Percentiles rank a stretch among this genome's conserved stretches.
Conservation (phyloP, 2,797 vertebrate species). For the Microctenopoma steveboyesi region DNA sequence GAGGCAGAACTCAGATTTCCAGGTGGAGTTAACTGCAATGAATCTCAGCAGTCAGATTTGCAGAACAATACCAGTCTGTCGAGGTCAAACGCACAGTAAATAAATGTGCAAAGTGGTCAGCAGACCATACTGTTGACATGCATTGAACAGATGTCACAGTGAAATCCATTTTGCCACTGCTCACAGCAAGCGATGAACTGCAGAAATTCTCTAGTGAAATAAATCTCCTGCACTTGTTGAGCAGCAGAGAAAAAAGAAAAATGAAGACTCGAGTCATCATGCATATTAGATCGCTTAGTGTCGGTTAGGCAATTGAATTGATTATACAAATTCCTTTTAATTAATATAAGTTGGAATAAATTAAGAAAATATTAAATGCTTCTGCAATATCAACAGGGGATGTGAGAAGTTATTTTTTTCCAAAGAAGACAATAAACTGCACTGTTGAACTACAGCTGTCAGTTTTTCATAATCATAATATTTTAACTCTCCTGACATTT, state of each 20-base stretch:
- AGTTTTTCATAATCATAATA: conserved; percentile 77
- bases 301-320: conserved; percentile 78
- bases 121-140: conserved; percentile 37
- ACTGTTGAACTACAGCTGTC: conserved; percentile 74
- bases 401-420: conserved; percentile 37
- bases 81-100: conserved; percentile 32
- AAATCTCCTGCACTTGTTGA: conserved; percentile 34
- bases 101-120: conserved; percentile 28
- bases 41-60: conserved; percentile 17
- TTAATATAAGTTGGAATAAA: conserved; percentile 81
- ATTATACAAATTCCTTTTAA: conserved; percentile 81
- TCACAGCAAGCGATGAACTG: conserved; percentile 40
- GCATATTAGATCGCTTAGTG: conserved; percentile 75
- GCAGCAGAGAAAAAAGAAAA: conserved; percentile 44
- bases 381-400: conserved; percentile 73
- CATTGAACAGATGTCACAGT: conserved; percentile 48
- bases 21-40: conserved; percentile 23
- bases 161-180: conserved; percentile 33
- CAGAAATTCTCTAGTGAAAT: conserved; percentile 53
- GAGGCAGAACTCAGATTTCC: conserved; percentile 28
- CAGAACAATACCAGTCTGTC: conserved; percentile 30
- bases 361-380: conserved; percentile 78
- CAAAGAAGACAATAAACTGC: conserved; percentile 62
- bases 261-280: conserved; percentile 63
- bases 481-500: conserved; percentile 78